These are phyloP conservation scores for Notoglanidium macrostoma DNA, from an alignment of 2,797 vertebrate genomes.

Conservation along the genomic window DNA sequence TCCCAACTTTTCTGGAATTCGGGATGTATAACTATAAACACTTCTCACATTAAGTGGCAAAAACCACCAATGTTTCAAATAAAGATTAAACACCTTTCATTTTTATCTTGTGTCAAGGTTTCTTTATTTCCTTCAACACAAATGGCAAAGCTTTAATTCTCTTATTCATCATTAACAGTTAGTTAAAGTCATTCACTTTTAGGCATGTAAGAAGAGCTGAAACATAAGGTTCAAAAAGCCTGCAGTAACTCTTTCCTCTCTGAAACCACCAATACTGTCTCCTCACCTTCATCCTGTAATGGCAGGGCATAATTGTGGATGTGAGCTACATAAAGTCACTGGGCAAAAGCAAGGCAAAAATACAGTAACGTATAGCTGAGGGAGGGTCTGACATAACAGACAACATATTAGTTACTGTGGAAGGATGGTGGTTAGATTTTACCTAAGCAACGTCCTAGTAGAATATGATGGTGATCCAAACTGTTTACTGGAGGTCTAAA, in stretches of 20 bases:
- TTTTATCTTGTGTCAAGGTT: neutral
- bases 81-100: neutral
- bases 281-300: neutral
- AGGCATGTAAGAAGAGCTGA: neutral
- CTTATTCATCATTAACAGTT: neutral
- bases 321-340: neutral
- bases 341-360: neutral
- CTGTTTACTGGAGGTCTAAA: neutral
- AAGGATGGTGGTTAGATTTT: neutral
- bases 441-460: too few species aligned
- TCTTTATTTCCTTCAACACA: neutral
- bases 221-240: neutral
- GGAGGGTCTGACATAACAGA: neutral
- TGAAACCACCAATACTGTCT: neutral
- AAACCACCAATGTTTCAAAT: neutral
- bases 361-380: neutral
- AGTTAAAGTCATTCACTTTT: neutral
- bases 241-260: neutral
- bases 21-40: neutral
- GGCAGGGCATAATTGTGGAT: neutral
- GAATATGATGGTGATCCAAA: neutral
- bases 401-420: neutral
- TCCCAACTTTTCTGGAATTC: too few species aligned
- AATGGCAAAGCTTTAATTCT: neutral
- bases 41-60: too few species aligned